Base-by-base conservation (phyloP, 2,888 invertebrate species). In the Graphium colonna region DNA sequence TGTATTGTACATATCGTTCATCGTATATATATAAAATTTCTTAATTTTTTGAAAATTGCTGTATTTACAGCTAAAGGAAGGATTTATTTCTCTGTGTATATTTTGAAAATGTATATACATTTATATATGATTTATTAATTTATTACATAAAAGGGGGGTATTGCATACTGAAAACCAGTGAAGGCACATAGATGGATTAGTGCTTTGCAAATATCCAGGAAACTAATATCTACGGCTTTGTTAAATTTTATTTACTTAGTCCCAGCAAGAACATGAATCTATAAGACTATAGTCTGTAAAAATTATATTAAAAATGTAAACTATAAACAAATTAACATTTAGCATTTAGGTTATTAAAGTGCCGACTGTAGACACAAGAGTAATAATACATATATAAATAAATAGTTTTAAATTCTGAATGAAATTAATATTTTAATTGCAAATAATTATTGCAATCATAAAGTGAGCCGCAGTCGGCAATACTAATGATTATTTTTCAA, bases 231-330 rank as follows among this genome's bases (percentile, higher is more conserved):
- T 45, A 45, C 45, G 44, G 44, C 51, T 57, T 45, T 56, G 45
- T 50, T 45, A 21, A 45, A 50, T 17, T 54, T 54, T 41, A 49
- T 46, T 50, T 36, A 17, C 56, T 46, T 47, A 36, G 36, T 39
- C 44, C 17, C 59, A 57, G 18, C 21, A 60, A 43, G 41, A 59
- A 63, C 56, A 56, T 63, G 61, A 68, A 64, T 67, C 71, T 65
- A 60, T 63, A 65, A 73, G 72, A 79, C 77, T 73, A 68, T 65
- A 64, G 71, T 75, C 73, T 79, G 76, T 80, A 77, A 73, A 81
- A 82, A 75, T 70, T 77, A 74, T 79, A 78, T 67, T 75, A 73
- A 77, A 36, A 66, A 62, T 59, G 60, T 73, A 72, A 67, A 67
- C 71, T 69, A 69, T 59, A 12, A 44, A 28, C 9, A 38, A 67